These are phyloP conservation scores for Hirtodrosophila cameraria DNA, from an alignment of 2,888 invertebrate species.

Conservation along the genomic window DNA sequence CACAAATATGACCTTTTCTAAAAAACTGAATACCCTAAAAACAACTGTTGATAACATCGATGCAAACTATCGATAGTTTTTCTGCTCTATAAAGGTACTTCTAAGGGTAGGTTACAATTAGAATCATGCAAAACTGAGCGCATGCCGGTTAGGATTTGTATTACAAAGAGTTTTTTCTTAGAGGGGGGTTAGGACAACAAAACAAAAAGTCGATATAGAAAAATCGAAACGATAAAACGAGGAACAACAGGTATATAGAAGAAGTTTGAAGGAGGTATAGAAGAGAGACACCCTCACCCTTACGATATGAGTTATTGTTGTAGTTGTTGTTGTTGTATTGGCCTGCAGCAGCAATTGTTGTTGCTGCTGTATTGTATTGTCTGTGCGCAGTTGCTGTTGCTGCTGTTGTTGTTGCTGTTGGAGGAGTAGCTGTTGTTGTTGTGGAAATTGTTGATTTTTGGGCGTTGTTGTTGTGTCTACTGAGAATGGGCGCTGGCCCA, in stretches of 20 bases:
- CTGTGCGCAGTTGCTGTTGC: slow-evolving; percentile 77
- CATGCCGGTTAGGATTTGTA: slow-evolving; percentile 50
- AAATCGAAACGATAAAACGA: slow-evolving; percentile 19
- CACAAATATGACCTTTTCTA: no score
- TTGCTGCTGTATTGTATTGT: slow-evolving; percentile 67
- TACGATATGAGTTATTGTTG: slow-evolving; percentile 74
- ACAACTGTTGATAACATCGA: slow-evolving; percentile 1
- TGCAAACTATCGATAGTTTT: slow-evolving; percentile 11
- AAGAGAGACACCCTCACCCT: slow-evolving; percentile 82
- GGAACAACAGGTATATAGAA: slow-evolving; percentile 34
- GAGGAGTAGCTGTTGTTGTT: slow-evolving; percentile 49
- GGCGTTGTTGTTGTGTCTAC: slow-evolving; percentile 39
- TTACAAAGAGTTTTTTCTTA: slow-evolving; percentile 22
- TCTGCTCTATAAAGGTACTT: neutral
- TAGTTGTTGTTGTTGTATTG: slow-evolving; percentile 49
- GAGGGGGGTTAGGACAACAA: slow-evolving; percentile 40
- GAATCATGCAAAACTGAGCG: slow-evolving; percentile 56
- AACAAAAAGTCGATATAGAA: slow-evolving; percentile 22
- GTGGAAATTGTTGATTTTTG: slow-evolving; percentile 55
- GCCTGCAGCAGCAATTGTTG: slow-evolving; percentile 39
- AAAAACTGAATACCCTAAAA: neutral
- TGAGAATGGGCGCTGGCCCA: slow-evolving; percentile 74
- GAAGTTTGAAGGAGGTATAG: slow-evolving; percentile 35
- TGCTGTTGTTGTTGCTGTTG: slow-evolving; percentile 50
- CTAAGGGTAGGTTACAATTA: slow-evolving; percentile 18